phyloP scores from a whole-genome alignment of 2,113 vertebrate species.

The Pyxicephalus adspersus region DNA sequence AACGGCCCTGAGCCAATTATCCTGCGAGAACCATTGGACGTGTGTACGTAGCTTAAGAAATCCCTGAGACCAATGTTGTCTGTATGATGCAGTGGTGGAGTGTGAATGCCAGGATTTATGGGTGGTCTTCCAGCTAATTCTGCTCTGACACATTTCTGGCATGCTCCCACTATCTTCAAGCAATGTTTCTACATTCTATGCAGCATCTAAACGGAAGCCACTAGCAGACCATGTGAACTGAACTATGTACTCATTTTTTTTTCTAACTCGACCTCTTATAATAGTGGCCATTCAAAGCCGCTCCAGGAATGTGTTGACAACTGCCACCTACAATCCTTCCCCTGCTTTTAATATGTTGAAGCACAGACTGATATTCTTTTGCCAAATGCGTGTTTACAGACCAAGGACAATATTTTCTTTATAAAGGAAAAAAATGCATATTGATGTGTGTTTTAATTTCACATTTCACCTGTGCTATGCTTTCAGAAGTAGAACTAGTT shows the following conservation, averaged over 20 bases:
- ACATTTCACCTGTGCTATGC: constrained; percentile 1
- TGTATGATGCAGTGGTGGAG: background rate
- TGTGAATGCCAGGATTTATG: constrained; percentile 38
- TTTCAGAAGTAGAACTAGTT: background rate
- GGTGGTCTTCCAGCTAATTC: constrained; percentile 49
- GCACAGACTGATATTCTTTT: constrained; percentile 50
- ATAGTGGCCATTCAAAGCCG: constrained; percentile 47
- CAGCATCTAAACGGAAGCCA: constrained; percentile 24
- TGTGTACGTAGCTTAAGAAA: too few relatives aligned
- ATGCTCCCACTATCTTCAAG: constrained; percentile 4
- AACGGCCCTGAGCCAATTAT: too few relatives aligned
- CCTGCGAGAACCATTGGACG: too few relatives aligned
- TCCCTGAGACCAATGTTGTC: background rate
- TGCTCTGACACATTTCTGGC: constrained; percentile 45
- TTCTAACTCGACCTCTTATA: constrained; percentile 42
- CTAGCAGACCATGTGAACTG: constrained; percentile 26
- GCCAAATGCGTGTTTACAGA: constrained; percentile 49
- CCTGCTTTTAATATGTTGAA: constrained; percentile 34
- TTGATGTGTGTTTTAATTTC: constrained; percentile 1
- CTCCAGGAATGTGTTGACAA: constrained; percentile 55
- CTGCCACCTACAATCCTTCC: constrained; percentile 54
- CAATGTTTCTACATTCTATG: constrained; percentile 36
- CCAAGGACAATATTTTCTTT: constrained; percentile 41
- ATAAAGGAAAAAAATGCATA: constrained; percentile 4
- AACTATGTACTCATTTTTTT: constrained; percentile 32